Evolutionary conservation across 2,888 invertebrate species (phyloP), one percentile per base, ranked within the genome.

Genomic region (Seira ritae): DNA sequence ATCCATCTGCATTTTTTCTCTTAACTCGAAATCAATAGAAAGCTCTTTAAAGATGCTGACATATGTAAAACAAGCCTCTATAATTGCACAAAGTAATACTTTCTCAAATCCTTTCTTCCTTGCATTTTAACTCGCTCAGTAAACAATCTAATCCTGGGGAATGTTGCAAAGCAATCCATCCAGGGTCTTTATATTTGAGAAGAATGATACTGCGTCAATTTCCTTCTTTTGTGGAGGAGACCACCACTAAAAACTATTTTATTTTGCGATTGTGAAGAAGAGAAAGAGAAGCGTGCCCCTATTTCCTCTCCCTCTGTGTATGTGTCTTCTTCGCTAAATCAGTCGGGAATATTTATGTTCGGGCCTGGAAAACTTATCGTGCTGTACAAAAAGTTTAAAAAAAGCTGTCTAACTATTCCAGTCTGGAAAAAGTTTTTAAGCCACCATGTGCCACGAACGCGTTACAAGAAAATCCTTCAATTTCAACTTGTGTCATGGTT

Each of bases 401-500:
- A 74, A 81, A 76, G 67, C 75, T 81, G 81, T 81, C 75, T 76
- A 76, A 66, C 70, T 50, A n/a, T 50, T 50, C 17, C 31, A 62
- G 50, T 80, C 74, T 70, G 74, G 76, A 79, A 55, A 17, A 20
- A 20, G 17, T 65, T 17, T 69, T 69, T 69, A 37, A 65, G 50
- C 72, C 71, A 37, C 69, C 71, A 71, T 73, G 42, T 76, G 81
- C 81, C 76, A 81, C 71, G 70, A 67, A 23, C 70, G 71, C 62
- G 78, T 75, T 15, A 46, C 20, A 22, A 67, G 78, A 70, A 83
- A 85, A 80, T 85, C 85, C 80, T 84, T 84, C 86, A 87, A 87
- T 85, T 87, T 84, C 81, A 74, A 77, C 85, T 76, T 80, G 80
- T 87, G 84, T 86, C 83, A 86, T 80, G 87, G 87, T 86, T 87